Evolutionary conservation across 2,113 vertebrate genomes (phyloP).

Genomic region (Myiopsitta monachus): DNA sequence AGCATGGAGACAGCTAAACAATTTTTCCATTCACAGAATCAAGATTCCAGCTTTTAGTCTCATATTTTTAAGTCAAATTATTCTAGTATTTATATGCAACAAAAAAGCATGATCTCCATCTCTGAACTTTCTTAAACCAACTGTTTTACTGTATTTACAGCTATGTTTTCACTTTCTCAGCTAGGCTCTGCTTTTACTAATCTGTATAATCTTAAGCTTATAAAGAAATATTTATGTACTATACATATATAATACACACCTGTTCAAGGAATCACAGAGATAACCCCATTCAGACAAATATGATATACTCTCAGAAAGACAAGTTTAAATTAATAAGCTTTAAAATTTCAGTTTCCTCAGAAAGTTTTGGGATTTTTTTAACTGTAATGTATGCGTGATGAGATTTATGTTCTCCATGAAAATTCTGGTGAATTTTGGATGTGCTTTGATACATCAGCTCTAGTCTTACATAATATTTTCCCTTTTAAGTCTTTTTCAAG

Average conservation of each 20-base stretch:
- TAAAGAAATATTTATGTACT: not conserved
- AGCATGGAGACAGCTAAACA: not conserved
- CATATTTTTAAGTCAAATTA: not conserved
- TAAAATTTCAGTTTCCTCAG: not conserved
- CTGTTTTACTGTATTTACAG: not conserved
- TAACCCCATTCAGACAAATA: not conserved
- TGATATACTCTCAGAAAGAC: not conserved
- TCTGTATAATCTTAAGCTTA: not conserved
- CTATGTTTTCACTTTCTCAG: not conserved
- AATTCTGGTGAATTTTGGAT: not conserved
- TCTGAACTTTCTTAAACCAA: not conserved
- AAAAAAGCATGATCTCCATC: not conserved
- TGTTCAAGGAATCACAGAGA: not conserved
- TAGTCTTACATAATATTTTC: not conserved
- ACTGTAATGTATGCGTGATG: not conserved
- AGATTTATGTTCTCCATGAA: not conserved
- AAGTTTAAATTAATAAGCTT: not conserved
- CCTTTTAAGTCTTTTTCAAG: not conserved
- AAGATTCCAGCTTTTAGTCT: not conserved
- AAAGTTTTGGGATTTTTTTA: not conserved
- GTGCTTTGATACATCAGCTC: not conserved
- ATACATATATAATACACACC: fast-evolving
- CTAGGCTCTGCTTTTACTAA: not conserved
- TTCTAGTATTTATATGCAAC: not conserved
- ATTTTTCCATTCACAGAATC: not conserved